These are phyloP conservation scores for Microvelia longipes DNA, from an alignment of 1,140 invertebrate genomes.

Conservation along the genomic window DNA sequence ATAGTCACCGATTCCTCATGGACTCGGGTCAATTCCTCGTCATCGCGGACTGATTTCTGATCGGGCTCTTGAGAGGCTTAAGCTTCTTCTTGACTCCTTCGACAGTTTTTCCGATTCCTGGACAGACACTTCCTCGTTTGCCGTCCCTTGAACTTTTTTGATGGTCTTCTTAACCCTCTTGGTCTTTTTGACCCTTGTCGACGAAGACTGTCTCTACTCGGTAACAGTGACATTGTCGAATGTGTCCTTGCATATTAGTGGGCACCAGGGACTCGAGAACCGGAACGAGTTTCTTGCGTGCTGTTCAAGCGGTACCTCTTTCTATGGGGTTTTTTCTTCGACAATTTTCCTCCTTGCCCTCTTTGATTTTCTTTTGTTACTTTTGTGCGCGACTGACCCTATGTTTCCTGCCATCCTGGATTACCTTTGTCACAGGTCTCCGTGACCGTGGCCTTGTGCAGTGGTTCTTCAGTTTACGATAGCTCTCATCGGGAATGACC, in stretches of 20 bases:
- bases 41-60: constrained; percentile 7
- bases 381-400: constrained; percentile 29
- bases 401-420: constrained; percentile 17
- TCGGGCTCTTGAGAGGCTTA: constrained; percentile 8
- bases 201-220: constrained; percentile 25
- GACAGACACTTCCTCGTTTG: constrained; percentile 18
- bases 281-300: constrained; percentile 9
- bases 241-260: constrained; percentile 16
- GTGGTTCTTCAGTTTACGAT: constrained; percentile 6
- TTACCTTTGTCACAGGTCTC: constrained; percentile 21
- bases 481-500: constrained; percentile 9
- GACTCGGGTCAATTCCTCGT: constrained; percentile 11
- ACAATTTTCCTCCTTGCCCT: constrained; percentile 11
- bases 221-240: constrained; percentile 29
- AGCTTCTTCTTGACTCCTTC: constrained; percentile 12
- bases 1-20: constrained; percentile 13
- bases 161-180: constrained; percentile 12
- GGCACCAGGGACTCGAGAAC: constrained; percentile 14
- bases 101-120: constrained; percentile 9
- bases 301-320: constrained; percentile 13
- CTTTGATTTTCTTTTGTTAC: constrained; percentile 15
- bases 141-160: constrained; percentile 15
- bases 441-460: constrained; percentile 11
- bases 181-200: constrained; percentile 18
- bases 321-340: constrained; percentile 9